These are phyloP conservation scores for Leptinotarsa tumamoca DNA, from an alignment of 2,888 invertebrate species.

Conservation along the genomic window DNA sequence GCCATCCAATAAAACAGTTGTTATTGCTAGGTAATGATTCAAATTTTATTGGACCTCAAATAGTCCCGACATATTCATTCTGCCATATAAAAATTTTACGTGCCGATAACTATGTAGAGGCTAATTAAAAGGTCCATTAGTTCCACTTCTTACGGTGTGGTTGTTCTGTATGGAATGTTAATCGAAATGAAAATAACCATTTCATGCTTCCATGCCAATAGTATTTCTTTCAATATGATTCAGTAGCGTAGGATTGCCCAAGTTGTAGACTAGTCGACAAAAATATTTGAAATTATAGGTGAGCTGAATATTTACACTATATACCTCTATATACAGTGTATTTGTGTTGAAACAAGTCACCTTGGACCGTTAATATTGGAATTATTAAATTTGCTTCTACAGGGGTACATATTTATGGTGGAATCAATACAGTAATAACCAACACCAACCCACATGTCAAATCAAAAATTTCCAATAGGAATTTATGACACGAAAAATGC, in stretches of 20 bases:
- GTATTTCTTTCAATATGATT: background rate
- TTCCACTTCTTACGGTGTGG: conserved; percentile 14
- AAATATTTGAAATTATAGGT: too few relatives aligned
- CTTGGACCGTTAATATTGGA: too few relatives aligned
- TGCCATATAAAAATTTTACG: conserved; percentile 17
- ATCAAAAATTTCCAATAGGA: too few relatives aligned
- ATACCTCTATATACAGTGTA: too few relatives aligned
- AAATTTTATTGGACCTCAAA: conserved; percentile 7
- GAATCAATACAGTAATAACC: too few relatives aligned
- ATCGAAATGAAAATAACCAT: conserved; percentile 18
- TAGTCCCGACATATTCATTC: conserved; percentile 12
- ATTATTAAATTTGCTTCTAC: too few relatives aligned
- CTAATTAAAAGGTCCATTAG: conserved; percentile 18
- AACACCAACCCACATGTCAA: too few relatives aligned
- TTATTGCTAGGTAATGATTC: background rate
- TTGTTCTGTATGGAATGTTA: conserved; percentile 18
- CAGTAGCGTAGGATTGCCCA: background rate
- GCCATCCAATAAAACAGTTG: background rate
- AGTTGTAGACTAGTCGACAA: too few relatives aligned
- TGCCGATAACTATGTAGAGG: background rate
- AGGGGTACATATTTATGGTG: too few relatives aligned
- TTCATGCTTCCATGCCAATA: conserved; percentile 15
- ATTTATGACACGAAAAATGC: too few relatives aligned
- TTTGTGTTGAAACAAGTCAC: too few relatives aligned
- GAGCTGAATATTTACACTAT: too few relatives aligned